phyloP scores from a whole-genome alignment of 2,113 vertebrate genomes.

The Hippolais icterina region DNA sequence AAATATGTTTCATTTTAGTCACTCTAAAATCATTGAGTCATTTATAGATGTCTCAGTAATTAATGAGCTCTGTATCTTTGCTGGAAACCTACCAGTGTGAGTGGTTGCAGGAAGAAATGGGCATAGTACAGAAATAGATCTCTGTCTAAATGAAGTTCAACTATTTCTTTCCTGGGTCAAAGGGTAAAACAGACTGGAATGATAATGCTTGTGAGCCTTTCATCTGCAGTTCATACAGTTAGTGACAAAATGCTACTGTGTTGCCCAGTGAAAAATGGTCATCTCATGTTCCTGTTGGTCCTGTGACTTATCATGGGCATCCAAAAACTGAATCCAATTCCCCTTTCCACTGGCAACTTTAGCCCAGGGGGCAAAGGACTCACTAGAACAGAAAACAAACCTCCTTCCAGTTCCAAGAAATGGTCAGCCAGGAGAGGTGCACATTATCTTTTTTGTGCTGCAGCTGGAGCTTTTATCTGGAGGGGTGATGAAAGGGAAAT shows the following conservation, averaged over 20 bases:
- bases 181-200: neutral
- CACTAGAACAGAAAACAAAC: neutral
- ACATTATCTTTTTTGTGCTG: neutral
- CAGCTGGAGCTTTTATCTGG: neutral
- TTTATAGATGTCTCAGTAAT: constrained; percentile 58
- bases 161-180: neutral
- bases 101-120: constrained; percentile 6
- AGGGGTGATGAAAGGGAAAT: neutral
- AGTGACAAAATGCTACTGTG: neutral
- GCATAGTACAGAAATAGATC: neutral
- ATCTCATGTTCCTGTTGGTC: neutral
- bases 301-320: neutral
- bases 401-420: neutral
- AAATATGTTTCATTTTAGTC: constrained; percentile 57
- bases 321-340: neutral
- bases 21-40: constrained; percentile 63
- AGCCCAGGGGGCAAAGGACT: neutral
- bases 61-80: constrained; percentile 28
- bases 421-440: neutral
- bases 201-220: neutral
- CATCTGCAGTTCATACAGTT: neutral
- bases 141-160: neutral
- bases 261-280: neutral
- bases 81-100: neutral
- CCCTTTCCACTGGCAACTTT: neutral